Percentiles rank a stretch among this genome's conserved stretches.
phyloP scores from a whole-genome alignment of 2,113 vertebrate genomes.

The Oreotrochilus melanogaster region DNA sequence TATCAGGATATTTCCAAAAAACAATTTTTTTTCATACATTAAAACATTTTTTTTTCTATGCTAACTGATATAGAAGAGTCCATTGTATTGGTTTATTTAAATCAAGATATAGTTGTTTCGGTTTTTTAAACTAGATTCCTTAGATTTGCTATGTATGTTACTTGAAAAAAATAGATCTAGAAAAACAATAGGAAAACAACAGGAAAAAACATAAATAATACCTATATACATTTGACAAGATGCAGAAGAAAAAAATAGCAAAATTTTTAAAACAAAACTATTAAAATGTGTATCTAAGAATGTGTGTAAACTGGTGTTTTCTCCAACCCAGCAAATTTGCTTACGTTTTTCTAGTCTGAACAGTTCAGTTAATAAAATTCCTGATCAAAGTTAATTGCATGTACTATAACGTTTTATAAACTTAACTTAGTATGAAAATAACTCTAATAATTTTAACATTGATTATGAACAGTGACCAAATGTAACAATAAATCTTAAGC shows the following conservation, averaged over 20 bases:
- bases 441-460: not conserved
- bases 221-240: not conserved
- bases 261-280: not conserved
- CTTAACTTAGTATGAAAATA: not conserved
- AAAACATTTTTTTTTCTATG: not conserved
- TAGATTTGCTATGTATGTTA: not conserved
- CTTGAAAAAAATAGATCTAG: not conserved
- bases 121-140: not conserved
- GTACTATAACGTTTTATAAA: not conserved
- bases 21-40: not conserved
- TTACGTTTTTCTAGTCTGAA: not conserved
- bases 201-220: not conserved
- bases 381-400: not conserved
- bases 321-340: not conserved
- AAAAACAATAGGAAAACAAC: not conserved
- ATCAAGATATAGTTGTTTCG: not conserved
- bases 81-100: not conserved
- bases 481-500: not conserved
- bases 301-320: not conserved
- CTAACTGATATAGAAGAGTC: not conserved
- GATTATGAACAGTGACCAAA: not conserved
- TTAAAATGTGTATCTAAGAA: not conserved
- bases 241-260: not conserved
- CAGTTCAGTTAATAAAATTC: not conserved
- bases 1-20: not conserved